A percentile compares a stretch with the other conserved stretches of the same genome.
These are phyloP conservation scores for Cataglyphis livida DNA, from an alignment of 2,888 invertebrate species.

Conservation along the genomic window DNA sequence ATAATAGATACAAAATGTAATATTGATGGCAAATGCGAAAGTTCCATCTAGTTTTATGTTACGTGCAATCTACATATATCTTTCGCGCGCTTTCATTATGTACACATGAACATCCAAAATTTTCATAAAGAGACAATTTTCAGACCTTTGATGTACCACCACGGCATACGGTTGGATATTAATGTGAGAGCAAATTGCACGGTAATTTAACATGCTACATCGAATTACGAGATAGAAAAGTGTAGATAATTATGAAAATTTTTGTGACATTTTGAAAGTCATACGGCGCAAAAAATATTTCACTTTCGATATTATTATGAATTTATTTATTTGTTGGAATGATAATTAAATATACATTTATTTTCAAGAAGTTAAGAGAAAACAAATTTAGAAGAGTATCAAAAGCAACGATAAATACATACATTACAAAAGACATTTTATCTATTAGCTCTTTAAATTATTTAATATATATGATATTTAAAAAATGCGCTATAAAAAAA, in stretches of 20 bases:
- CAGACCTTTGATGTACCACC: constrained; percentile 45
- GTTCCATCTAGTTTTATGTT: constrained; percentile 32
- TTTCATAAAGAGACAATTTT: constrained; percentile 55
- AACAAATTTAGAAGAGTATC: neutral
- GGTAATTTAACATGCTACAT: constrained; percentile 30
- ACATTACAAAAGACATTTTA: neutral
- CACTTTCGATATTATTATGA: neutral
- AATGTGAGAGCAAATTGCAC: constrained; percentile 39
- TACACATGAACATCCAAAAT: constrained; percentile 46
- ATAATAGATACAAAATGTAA: constrained; percentile 36
- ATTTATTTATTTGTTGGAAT: neutral
- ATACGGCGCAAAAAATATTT: neutral
- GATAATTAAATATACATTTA: neutral
- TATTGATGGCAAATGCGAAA: constrained; percentile 30
- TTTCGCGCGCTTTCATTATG: constrained; percentile 43
- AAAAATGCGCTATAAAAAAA: neutral
- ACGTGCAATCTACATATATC: constrained; percentile 41
- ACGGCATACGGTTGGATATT: constrained; percentile 32
- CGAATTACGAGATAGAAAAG: constrained; percentile 25
- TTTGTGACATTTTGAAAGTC: constrained; percentile 6
- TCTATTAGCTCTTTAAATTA: neutral
- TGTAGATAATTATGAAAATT: constrained; percentile 32
- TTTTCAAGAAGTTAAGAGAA: neutral
- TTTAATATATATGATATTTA: neutral
- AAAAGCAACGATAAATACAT: neutral